Conservation (phyloP, 2,888 invertebrate species). For the Argynnis bischoffii region DNA sequence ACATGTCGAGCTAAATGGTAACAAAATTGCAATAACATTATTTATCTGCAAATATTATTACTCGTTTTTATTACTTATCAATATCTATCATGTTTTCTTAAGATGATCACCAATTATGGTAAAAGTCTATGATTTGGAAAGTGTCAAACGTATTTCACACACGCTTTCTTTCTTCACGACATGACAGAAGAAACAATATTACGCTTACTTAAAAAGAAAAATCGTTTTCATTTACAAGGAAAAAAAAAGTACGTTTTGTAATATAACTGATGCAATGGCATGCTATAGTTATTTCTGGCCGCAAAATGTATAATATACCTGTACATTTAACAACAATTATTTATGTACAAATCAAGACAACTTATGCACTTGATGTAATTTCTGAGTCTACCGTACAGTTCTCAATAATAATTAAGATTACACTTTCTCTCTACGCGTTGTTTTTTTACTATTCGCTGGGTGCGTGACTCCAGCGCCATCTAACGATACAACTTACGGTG, state of each 20-base stretch:
- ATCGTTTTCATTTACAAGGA: slow-evolving; percentile 8
- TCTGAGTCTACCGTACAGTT: slow-evolving; percentile 22
- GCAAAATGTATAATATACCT: background rate
- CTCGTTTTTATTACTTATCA: too few species aligned
- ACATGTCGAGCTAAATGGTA: too few species aligned
- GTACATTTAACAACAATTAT: background rate
- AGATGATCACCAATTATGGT: too few species aligned
- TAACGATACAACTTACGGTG: too few species aligned
- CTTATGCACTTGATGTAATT: background rate
- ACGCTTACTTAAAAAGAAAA: slow-evolving; percentile 3
- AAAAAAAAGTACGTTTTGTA: slow-evolving; percentile 17
- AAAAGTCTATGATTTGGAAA: too few species aligned
- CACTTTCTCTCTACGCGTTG: slow-evolving; percentile 34
- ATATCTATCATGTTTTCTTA: too few species aligned
- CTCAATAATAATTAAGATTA: slow-evolving; percentile 36
- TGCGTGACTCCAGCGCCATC: too few species aligned
- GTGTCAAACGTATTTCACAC: too few species aligned
- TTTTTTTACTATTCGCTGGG: slow-evolving; percentile 25
- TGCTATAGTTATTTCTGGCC: background rate
- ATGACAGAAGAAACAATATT: background rate
- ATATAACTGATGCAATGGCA: slow-evolving; percentile 14
- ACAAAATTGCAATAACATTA: too few species aligned
- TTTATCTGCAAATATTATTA: too few species aligned
- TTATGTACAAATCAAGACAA: background rate
- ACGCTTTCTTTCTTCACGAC: too few species aligned